phyloP scores from a whole-genome alignment of 2,888 invertebrate genomes.

The Celastrina argiolus region DNA sequence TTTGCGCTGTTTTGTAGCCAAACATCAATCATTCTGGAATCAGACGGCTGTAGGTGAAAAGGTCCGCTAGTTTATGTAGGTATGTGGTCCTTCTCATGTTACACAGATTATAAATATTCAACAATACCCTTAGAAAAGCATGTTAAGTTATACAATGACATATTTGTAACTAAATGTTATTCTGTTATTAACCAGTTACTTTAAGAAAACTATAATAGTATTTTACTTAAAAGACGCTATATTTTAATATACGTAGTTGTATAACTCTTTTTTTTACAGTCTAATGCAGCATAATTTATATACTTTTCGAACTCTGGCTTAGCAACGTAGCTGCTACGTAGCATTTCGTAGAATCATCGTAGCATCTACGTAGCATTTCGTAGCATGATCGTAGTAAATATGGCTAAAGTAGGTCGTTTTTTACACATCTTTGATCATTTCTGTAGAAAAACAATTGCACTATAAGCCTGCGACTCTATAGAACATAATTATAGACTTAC shows the following conservation, averaged over 20 bases:
- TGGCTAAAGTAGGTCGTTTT: no score
- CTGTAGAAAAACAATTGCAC: no score
- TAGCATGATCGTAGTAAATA: not conserved
- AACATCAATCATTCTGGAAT: constrained; percentile 3
- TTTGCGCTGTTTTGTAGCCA: not conserved
- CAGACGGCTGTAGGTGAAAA: not conserved
- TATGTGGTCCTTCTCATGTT: not conserved
- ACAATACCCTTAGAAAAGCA: not conserved
- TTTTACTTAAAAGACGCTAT: no score
- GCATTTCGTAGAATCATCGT: not conserved
- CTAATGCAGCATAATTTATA: no score
- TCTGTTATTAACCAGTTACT: no score
- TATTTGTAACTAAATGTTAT: not conserved
- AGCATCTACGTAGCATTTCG: not conserved
- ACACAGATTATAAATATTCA: constrained; percentile 6
- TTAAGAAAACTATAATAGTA: no score
- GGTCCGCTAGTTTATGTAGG: not conserved
- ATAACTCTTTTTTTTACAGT: no score
- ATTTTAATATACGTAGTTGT: no score
- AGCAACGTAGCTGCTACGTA: not conserved
- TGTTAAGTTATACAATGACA: not conserved
- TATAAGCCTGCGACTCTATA: no score
- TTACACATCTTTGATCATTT: no score
- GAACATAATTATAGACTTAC: no score
- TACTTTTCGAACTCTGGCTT: no score